phyloP scores from a whole-genome alignment of 2,113 vertebrate genomes.

The Procapra przewalskii region DNA sequence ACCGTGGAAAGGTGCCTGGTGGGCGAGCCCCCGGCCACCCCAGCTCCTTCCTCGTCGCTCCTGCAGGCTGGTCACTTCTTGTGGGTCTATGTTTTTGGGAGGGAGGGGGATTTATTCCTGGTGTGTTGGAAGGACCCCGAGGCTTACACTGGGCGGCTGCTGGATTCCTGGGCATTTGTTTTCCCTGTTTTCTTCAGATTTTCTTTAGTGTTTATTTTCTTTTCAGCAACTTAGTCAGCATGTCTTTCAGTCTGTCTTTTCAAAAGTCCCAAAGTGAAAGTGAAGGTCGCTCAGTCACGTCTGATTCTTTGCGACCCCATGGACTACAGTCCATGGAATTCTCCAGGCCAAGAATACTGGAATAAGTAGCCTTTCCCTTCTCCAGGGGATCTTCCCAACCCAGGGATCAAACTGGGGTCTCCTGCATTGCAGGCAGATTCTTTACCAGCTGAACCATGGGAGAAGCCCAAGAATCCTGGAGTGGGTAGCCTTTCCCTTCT shows the following conservation, averaged over 20 bases:
- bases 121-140: accelerated
- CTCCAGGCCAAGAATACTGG: background rate
- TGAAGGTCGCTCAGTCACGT: background rate
- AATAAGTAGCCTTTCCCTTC: background rate
- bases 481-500: background rate
- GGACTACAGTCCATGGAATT: background rate
- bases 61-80: accelerated
- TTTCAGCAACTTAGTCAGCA: background rate
- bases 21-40: background rate
- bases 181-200: background rate
- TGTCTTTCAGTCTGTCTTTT: background rate
- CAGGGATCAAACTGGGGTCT: background rate
- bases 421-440: background rate
- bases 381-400: background rate
- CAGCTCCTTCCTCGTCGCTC: background rate
- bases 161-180: too few species aligned
- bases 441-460: background rate
- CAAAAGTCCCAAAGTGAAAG: background rate
- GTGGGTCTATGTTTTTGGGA: background rate
- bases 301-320: background rate
- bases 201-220: background rate
- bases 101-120: background rate
- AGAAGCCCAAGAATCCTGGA: too few species aligned
- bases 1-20: too few species aligned
- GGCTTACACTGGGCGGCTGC: background rate